A percentile compares a stretch with the other conserved stretches of the same genome.
Conservation (phyloP, 2,113 vertebrate species). For the Ia io region DNA sequence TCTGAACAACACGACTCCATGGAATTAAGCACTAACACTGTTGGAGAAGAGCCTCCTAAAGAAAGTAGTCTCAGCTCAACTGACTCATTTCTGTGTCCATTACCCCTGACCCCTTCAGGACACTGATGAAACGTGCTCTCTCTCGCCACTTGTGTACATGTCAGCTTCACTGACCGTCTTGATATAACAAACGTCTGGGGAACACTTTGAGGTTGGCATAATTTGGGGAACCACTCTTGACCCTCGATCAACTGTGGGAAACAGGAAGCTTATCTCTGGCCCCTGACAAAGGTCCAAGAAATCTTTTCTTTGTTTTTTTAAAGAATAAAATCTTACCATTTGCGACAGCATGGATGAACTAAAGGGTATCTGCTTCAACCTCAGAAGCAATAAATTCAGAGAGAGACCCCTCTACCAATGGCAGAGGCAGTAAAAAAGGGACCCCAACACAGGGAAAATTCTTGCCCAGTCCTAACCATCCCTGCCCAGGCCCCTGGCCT, state of each 20-base stretch:
- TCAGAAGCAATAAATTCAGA: not conserved
- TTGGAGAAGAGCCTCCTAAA: not conserved
- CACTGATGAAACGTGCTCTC: not conserved
- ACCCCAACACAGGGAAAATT: not conserved
- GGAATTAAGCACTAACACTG: not conserved
- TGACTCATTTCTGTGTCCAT: not conserved
- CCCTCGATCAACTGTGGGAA: not conserved
- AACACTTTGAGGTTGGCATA: not conserved
- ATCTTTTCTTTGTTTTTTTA: not conserved
- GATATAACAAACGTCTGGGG: not conserved
- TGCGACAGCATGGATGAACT: not conserved
- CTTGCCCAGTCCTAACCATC: not conserved
- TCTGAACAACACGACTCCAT: not conserved
- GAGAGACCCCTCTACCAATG: not conserved
- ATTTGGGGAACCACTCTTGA: not conserved
- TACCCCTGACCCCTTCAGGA: not conserved
- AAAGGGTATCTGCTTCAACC: not conserved
- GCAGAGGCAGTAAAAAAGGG: not conserved
- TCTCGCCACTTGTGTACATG: fast-evolving
- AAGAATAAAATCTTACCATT: not conserved
- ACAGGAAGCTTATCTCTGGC: not conserved
- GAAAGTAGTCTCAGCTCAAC: not conserved
- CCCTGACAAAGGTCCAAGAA: not conserved
- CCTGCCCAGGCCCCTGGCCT: not conserved
- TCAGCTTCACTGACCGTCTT: not conserved